phyloP scores from a whole-genome alignment of 2,797 vertebrate genomes.

The Agapornis canus region DNA sequence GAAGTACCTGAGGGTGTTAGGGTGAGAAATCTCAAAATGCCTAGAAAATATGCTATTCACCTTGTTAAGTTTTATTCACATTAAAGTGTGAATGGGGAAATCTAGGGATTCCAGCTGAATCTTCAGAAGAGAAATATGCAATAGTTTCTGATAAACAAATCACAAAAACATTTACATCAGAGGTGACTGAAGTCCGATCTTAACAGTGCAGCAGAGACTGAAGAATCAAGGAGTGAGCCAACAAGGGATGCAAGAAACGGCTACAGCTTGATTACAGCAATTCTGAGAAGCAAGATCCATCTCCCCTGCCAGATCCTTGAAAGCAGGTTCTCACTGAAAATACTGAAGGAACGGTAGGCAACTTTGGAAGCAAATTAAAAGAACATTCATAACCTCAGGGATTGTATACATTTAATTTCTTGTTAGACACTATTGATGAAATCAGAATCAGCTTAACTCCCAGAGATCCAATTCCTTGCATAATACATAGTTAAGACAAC shows the following conservation, averaged over 20 bases:
- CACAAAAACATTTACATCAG: neutral
- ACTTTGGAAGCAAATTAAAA: neutral
- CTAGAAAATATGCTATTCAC: neutral
- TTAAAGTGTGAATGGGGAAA: neutral
- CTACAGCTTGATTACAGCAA: neutral
- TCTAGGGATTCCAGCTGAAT: neutral
- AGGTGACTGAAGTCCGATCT: neutral
- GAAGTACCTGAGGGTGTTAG: neutral
- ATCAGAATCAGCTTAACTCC: neutral
- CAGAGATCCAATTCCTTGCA: neutral
- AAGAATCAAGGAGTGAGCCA: neutral
- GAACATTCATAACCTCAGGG: neutral
- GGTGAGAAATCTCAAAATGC: neutral
- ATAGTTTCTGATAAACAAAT: neutral
- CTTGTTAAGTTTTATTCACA: neutral
- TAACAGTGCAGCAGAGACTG: neutral
- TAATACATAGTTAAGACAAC: neutral
- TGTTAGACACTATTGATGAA: neutral
- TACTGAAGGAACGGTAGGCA: neutral
- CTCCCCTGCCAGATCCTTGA: neutral
- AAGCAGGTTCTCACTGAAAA: neutral
- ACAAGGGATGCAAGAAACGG: neutral
- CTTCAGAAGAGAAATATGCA: neutral
- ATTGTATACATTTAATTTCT: neutral
- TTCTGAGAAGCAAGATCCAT: neutral